Conservation (phyloP, 2,888 invertebrate species). For the Drosophila ochracea region DNA sequence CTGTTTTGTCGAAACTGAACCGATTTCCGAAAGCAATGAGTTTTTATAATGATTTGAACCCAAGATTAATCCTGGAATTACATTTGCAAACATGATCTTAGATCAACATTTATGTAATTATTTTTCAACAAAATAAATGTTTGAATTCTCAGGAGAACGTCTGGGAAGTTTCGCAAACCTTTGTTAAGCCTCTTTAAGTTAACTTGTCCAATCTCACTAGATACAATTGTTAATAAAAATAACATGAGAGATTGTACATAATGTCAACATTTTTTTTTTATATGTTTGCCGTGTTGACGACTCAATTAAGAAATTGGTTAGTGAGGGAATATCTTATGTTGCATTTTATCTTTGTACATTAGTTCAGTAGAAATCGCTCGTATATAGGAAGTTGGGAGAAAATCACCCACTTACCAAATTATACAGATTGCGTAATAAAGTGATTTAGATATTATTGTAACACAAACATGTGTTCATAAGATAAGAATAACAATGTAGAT, state of each 20-base stretch:
- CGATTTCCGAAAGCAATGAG: not conserved
- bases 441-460: not conserved
- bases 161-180: not conserved
- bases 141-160: not conserved
- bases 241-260: not conserved
- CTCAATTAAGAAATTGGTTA: not conserved
- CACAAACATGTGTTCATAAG: not conserved
- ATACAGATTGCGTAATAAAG: not conserved
- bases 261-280: not conserved
- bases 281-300: not conserved
- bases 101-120: not conserved
- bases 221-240: not conserved
- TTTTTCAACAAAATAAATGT: not conserved
- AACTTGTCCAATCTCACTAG: not conserved
- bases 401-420: not conserved
- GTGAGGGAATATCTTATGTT: not conserved
- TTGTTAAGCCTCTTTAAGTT: not conserved
- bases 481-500: conserved; percentile 1
- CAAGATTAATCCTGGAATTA: not conserved
- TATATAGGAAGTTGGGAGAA: not conserved
- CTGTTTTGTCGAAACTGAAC: not conserved
- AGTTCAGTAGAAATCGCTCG: not conserved
- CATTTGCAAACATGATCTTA: not conserved
- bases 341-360: not conserved
- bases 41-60: not conserved